phyloP scores from a whole-genome alignment of 2,113 vertebrate species.

The Ameiurus melas region DNA sequence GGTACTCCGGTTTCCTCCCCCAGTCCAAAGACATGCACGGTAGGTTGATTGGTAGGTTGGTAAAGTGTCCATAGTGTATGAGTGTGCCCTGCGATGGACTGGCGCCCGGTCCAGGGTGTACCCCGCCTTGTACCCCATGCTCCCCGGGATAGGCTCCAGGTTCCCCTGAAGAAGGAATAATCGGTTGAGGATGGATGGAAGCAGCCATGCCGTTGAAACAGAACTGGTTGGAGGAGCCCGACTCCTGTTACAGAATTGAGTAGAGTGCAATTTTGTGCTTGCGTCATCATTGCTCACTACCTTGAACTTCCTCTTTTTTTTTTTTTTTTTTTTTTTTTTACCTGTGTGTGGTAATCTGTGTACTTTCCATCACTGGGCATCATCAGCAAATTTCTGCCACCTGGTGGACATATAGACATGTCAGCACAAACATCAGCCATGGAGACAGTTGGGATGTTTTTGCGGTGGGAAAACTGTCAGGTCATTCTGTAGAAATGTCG shows the following conservation, averaged over 20 bases:
- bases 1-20: too few relatives aligned
- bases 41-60: too few relatives aligned
- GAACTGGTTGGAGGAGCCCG: too few relatives aligned
- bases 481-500: constrained; percentile 7
- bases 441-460: background rate
- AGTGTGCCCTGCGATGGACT: too few relatives aligned
- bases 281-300: background rate
- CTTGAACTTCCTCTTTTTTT: background rate
- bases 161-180: too few relatives aligned
- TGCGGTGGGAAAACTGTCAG: background rate
- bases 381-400: constrained; percentile 1
- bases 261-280: background rate
- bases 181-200: too few relatives aligned
- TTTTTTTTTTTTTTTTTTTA: constrained; percentile 4
- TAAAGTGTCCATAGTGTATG: too few relatives aligned
- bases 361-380: background rate
- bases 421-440: background rate
- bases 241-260: background rate
- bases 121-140: too few relatives aligned
- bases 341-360: background rate
- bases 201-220: background rate
- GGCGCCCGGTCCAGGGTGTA: too few relatives aligned
- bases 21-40: too few relatives aligned
- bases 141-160: too few relatives aligned
- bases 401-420: background rate